Base-by-base conservation (phyloP, 2,888 invertebrate genomes). In the Eilema depressum region DNA sequence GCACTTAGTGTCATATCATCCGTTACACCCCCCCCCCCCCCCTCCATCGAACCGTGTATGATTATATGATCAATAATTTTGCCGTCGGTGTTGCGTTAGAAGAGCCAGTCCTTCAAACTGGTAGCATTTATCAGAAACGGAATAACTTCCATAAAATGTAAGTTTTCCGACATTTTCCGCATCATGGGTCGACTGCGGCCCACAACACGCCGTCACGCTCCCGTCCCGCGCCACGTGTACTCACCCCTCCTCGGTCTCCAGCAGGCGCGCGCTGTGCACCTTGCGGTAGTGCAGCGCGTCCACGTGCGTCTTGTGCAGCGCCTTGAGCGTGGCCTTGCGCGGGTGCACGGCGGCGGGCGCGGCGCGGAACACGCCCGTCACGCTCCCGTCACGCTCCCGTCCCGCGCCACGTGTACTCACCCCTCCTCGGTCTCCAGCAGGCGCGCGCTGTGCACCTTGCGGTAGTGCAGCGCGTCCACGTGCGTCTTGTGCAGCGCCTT, bases 251-350 rank as follows among this genome's bases (percentile, higher is more conserved):
- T 98, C 97, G 69, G 97, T 97, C 84, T 99, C 98, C 78, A 98
- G 97, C 28, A 99, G 96, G 5, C 99, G 96, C 82, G 98, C 98
- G n/a, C 96, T 96, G 88, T 99, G 98, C 75, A 97, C 97, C 91
- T 98, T 99, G 28, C 98, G 95, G 92, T 98, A 99, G 92, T 99
- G 99, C 63, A 99, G 97, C 1, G 99, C 99, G 94, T 99, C 99
- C 66, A 99, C 96, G 85, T 99, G 99, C 0, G 99, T 99, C 88
- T 97, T 97, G 91, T 99, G 99, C 69, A 99, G 98, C 8, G 99
- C 97, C 75, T 97, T 97, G 2, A 99, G 96, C 84, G 98, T 98
- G 20, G 98, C 96, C 88, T 97, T 97, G 23, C 97, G 96, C 25
- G 99, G 99, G 94, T 98, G 98, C 25, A 97, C 96, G 74, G 98